Conservation (phyloP, 35 echinoderm and acorn worm genomes). For the Diadema setosum region DNA sequence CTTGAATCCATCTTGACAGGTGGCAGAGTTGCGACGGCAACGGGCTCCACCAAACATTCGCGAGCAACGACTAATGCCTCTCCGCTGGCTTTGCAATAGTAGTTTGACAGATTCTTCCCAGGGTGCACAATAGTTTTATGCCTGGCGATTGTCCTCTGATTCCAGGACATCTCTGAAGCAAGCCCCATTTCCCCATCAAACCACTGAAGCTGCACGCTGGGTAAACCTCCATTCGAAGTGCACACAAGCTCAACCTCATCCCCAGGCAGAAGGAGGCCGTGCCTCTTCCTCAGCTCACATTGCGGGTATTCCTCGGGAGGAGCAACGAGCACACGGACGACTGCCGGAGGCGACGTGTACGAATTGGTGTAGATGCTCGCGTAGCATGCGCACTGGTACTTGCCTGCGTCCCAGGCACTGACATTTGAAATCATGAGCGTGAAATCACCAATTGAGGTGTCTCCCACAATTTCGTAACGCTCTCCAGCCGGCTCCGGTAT, state of each 20-base stretch:
- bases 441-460: constrained; percentile 3
- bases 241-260: constrained; percentile 26
- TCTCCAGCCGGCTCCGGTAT: not conserved
- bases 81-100: not conserved
- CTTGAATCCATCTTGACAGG: constrained; percentile 17
- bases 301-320: constrained; percentile 16
- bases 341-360: not conserved
- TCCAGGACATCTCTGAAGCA: constrained; percentile 1
- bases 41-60: constrained; percentile 34
- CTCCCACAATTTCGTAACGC: constrained; percentile 15
- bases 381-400: constrained; percentile 54
- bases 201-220: constrained; percentile 42
- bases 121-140: not conserved
- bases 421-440: constrained; percentile 21
- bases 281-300: not conserved
- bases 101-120: not conserved
- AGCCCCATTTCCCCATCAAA: not conserved
- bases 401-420: not conserved
- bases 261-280: constrained; percentile 33
- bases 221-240: constrained; percentile 19
- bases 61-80: not conserved
- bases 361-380: not conserved
- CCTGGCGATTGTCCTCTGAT: not conserved
- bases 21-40: not conserved
- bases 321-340: not conserved